These are phyloP conservation scores for Thryonomys swinderianus DNA, from an alignment of 2,113 vertebrate species.

Conservation along the genomic window DNA sequence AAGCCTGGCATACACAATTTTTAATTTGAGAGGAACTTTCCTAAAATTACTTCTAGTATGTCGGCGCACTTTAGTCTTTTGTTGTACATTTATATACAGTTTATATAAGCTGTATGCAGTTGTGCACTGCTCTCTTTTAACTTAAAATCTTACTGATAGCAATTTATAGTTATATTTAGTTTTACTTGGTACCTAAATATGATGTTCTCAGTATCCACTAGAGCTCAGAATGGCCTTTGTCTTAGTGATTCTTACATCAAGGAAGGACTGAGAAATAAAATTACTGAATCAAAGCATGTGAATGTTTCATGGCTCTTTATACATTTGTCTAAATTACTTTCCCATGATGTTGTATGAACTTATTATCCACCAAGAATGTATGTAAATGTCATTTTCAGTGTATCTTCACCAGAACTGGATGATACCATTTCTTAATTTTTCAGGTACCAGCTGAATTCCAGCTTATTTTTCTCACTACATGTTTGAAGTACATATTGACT, in stretches of 20 bases:
- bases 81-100: not conserved
- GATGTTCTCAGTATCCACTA: not conserved
- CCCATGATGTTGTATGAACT: not conserved
- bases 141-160: not conserved
- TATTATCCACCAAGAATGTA: not conserved
- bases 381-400: not conserved
- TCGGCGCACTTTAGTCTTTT: not conserved
- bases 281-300: not conserved
- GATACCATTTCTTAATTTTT: not conserved
- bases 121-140: slow-evolving; percentile 13
- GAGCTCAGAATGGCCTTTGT: not conserved
- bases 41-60: slow-evolving; percentile 18
- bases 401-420: not conserved
- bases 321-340: slow-evolving; percentile 30
- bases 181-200: not conserved
- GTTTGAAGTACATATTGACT: not conserved
- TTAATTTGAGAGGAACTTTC: not conserved
- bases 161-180: not conserved
- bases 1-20: not conserved
- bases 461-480: not conserved
- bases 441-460: not conserved
- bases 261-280: not conserved
- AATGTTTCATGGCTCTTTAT: not conserved
- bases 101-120: not conserved
- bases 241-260: not conserved